Base-by-base conservation (phyloP, 1,140 invertebrate species). In the Halictus rubicundus region DNA sequence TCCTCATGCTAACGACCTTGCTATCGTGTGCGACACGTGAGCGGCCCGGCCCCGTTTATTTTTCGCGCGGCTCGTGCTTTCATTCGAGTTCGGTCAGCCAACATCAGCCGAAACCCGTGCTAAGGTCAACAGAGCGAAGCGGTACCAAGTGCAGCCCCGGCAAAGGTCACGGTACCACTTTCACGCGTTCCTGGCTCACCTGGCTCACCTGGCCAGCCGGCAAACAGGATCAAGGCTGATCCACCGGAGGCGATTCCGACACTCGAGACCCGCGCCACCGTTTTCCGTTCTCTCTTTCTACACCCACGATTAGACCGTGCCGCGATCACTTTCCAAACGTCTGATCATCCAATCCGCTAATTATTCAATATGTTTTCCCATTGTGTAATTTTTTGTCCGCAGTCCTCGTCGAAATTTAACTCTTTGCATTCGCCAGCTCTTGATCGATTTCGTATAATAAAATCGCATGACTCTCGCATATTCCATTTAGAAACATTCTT, bases 211-310 rank as follows among this genome's bases (percentile, higher is more conserved):
- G 72, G 64, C 60, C 27, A 70, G 71, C 64, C 80, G 69, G 63
- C 68, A 87, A 87, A 87, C 81, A 87, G 84, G 81, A 87, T 87
- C 85, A 87, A 87, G 85, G 84, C 74, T 87, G 84, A 83, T 81
- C 68, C 73, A 85, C 63, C 83, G 32, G 46, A 83, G 84, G 57
- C 68, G 42, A 25, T 68, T 49, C 78, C 79, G 60, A 54, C 49
- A 14, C n/a, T 27, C n/a, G 46, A 54, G 39, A 46, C 12, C 25
- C 16, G 19, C 32, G 25, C n/a, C 80, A 21, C 61, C 63, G 82
- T 72, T 79, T 72, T 68, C 27, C 23, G 21, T 52, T 52, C 75
- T 59, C 54, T 16, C 73, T 73, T 68, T 68, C 65, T 8, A 37
- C 42, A 39, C 59, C 39, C 60, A 16, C 60, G 60, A 32, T 63